Base-by-base conservation (phyloP, 1,140 invertebrate genomes). In the Pseudomyrmex gracilis region DNA sequence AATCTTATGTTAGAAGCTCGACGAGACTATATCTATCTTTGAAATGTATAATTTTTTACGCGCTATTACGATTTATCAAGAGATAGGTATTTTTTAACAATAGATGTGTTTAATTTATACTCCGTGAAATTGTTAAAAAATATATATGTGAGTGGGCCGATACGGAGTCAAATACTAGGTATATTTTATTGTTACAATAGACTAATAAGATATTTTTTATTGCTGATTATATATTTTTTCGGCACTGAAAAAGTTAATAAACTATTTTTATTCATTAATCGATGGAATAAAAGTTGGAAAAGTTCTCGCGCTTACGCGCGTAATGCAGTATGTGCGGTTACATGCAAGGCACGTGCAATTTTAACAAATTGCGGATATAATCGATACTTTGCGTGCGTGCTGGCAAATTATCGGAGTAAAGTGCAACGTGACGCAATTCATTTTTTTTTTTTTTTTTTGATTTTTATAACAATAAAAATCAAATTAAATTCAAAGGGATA, bases 301-400 rank as follows among this genome's bases (percentile, higher is more conserved):
- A 70, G 7, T 47, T 78, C 58, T 78, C 64, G 43, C 53, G 43
- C 53, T 68, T 68, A 57, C 63, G 51, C 20, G 47, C 20, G 0
- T 47, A 57, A 76, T 43, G 22, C 20, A 76, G 15, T 57, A 57
- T 51, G 13, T 78, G 76, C 22, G 76, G 76, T 78, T 70, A 47
- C 64, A 15, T n/a, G 43, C 64, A 12, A 20, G 43, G 53, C 76
- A 68, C 43, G 64, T 70, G 64, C 34, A 43, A 43, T 49, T 70
- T 58, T 15, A 57, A 17, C 12, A 78, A 57, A 58, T 47, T 70
- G 20, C 15, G 10, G 51, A 67, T 67, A 67, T 57, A 55, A 17
- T 77, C 61, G 34, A 77, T 77, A 67, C 51, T 78, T 68, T 13
- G 7, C 20, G 34, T 34, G 7, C 7, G 5, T 34, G 34, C 34